These are phyloP conservation scores for Mesorhabditis belari DNA, from an alignment of 2,888 invertebrate genomes.

Conservation along the genomic window DNA sequence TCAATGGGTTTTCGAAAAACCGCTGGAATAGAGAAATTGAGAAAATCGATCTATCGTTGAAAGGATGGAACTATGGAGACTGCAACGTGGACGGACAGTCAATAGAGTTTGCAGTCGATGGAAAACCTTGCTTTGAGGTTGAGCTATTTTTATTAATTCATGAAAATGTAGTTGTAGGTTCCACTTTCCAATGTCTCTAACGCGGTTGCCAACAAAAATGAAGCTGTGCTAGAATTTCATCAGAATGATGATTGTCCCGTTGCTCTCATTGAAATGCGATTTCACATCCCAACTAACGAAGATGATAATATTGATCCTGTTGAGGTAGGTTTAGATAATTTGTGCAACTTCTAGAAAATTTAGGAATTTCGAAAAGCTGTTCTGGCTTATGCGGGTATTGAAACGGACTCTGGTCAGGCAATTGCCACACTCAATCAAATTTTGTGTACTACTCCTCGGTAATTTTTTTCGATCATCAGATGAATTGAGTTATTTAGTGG, in stretches of 20 bases:
- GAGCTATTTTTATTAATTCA: background rate
- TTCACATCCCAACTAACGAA: constrained; percentile 84
- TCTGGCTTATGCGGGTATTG: constrained; percentile 92
- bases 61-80: constrained; percentile 99
- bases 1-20: constrained; percentile 77
- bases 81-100: constrained; percentile 64
- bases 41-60: constrained; percentile 83
- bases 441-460: constrained; percentile 95
- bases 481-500: constrained; percentile 64
- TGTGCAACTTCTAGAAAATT: constrained; percentile 1
- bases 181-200: constrained; percentile 91
- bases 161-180: constrained; percentile 55
- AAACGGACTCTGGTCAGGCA: constrained; percentile 82
- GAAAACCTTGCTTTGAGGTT: constrained; percentile 71
- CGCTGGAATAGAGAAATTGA: constrained; percentile 75
- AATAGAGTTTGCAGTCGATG: constrained; percentile 45
- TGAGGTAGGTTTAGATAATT: constrained; percentile 53
- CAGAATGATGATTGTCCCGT: constrained; percentile 91
- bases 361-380: constrained; percentile 92
- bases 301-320: constrained; percentile 69
- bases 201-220: constrained; percentile 90
- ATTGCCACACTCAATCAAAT: constrained; percentile 92
- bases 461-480: constrained; percentile 11
- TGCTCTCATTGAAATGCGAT: constrained; percentile 91
- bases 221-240: constrained; percentile 86